These are phyloP conservation scores for Antedon bifida DNA, from an alignment of 35 echinoderm and acorn worm species.

Conservation along the genomic window DNA sequence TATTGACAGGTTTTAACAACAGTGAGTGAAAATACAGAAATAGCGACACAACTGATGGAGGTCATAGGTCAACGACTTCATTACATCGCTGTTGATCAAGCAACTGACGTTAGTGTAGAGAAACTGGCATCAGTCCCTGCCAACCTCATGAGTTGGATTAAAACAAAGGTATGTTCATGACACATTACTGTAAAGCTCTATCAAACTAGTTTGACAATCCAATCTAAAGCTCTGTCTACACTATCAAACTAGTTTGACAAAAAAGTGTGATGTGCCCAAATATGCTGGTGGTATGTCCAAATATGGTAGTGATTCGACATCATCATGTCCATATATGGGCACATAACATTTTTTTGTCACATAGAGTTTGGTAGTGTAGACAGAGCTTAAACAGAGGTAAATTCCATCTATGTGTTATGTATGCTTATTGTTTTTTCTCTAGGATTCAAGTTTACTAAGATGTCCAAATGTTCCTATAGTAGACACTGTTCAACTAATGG, in stretches of 20 bases:
- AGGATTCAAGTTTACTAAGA: slow-evolving; percentile 17
- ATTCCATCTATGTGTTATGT: not conserved
- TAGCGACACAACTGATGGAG: slow-evolving; percentile 66
- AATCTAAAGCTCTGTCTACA: not conserved
- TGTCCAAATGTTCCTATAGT: slow-evolving; percentile 68
- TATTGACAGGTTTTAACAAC: slow-evolving; percentile 58
- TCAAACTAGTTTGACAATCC: not conserved
- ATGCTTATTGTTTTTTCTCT: not conserved
- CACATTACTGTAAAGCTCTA: not conserved
- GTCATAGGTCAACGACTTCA: slow-evolving; percentile 80
- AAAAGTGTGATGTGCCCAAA: too few species aligned
- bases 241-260: not conserved
- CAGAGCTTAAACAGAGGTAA: too few species aligned
- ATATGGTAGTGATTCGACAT: too few species aligned
- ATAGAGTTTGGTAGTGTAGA: not conserved
- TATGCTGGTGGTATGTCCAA: too few species aligned
- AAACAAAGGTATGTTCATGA: slow-evolving; percentile 47
- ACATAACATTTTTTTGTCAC: too few species aligned
- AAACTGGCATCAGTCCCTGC: slow-evolving; percentile 70
- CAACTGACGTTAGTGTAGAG: slow-evolving; percentile 51
- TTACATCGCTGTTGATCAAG: slow-evolving; percentile 50
- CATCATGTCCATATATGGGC: too few species aligned
- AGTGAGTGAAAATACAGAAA: slow-evolving; percentile 65
- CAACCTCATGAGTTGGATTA: slow-evolving; percentile 72
- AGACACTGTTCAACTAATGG: slow-evolving; percentile 84